Conservation (phyloP, 2,113 vertebrate genomes). For the Bubo bubo region DNA sequence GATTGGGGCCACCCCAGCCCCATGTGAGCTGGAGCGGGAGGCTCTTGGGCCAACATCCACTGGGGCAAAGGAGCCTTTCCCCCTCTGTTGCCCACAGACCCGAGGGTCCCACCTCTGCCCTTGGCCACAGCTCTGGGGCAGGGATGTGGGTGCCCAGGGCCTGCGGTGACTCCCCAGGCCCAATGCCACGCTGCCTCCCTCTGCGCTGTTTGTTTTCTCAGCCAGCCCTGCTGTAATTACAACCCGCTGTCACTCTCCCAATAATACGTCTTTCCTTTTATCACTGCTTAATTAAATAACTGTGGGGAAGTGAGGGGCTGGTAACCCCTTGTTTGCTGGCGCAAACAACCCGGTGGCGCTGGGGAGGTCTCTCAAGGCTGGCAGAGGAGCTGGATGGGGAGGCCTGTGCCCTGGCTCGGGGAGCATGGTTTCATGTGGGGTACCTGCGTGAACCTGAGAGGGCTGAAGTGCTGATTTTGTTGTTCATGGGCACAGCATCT, state of each 20-base stretch:
- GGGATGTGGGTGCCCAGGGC: fast-evolving
- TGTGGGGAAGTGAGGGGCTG: constrained; percentile 1
- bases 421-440: fast-evolving
- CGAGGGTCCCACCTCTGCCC: background rate
- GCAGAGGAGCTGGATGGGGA: background rate
- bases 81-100: fast-evolving
- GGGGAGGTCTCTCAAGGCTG: background rate
- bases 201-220: background rate
- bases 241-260: background rate
- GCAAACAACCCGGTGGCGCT: fast-evolving
- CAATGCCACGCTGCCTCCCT: fast-evolving
- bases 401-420: background rate
- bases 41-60: background rate
- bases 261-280: background rate
- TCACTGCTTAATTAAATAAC: constrained; percentile 50
- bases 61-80: background rate
- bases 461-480: background rate
- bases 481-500: background rate
- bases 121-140: background rate
- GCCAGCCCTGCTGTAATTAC: constrained; percentile 12
- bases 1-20: fast-evolving
- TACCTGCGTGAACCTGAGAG: background rate
- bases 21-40: background rate
- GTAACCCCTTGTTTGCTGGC: background rate
- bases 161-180: fast-evolving